Conservation (phyloP, 2,113 vertebrate species). For the mouse (Mus musculus) region GRCm39 chr12:36782501-36783000, state of each 20-base stretch:
- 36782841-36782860: neutral
- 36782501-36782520: neutral
- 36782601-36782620: neutral
- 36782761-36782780: neutral
- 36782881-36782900: neutral
- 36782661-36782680: neutral
- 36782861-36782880: neutral
- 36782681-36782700: neutral
- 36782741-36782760: neutral
- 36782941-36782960: neutral
- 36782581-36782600: neutral
- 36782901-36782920: neutral
- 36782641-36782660: neutral
- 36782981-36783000: neutral
- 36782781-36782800: neutral
- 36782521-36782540: neutral
- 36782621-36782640: neutral
- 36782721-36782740: neutral
- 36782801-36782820: neutral
- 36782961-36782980: neutral
- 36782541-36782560: neutral
- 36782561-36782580: neutral
- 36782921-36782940: neutral
- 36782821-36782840: neutral
- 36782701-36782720: neutral